Evolutionary conservation across 2,113 vertebrate genomes (phyloP), one percentile per base, ranked within the genome.

Genomic region (Tursiops truncatus): DNA sequence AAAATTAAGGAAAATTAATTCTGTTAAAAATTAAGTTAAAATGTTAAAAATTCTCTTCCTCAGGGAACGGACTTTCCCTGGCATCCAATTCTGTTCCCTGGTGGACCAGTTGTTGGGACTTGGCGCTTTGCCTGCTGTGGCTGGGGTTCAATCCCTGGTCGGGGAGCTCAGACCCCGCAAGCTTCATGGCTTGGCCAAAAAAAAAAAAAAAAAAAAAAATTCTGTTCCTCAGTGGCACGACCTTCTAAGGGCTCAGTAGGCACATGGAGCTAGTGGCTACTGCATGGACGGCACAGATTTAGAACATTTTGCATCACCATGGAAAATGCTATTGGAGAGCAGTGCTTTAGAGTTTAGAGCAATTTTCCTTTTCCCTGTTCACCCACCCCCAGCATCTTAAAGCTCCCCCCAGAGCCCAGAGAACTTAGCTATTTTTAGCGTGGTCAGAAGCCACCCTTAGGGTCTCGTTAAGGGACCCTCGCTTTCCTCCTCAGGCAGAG

Each of bases 401-500:
- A 84, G 41, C 12, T 80, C n/a, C 56, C 53, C 50, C 31, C 8
- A 85, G 25, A 36, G 31, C 60, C 36, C 18, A 86, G 65, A 89
- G 67, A 89, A 91, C 62, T 56, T 70, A 56, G 7, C 62, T 87
- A 17, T 77, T 89, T 86, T 89, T 53, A 91, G 36, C 5, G 31
- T 88, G 58, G 25, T 84, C 63, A 58, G 44, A 92, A n/a, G 26
- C 41, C 50, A 67, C 56, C n/a, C 36, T 89, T n/a, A n/a, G n/a
- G n/a, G 99, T 85, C 98, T 99, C 26, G 98, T 99, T 81, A n/a
- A n/a, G 99, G 13, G 99, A 99, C 93, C 99, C 99, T 96, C 99
- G 99, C 92, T 98, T 99, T 82, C 99, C 99, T 0, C 98, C 99
- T 41, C 99, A 99, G 94, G 99, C 99, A 13, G 99, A 99, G 95